Evolutionary conservation across 1,140 invertebrate species (phyloP).

Genomic region (Caenorhabditis tropicalis): DNA sequence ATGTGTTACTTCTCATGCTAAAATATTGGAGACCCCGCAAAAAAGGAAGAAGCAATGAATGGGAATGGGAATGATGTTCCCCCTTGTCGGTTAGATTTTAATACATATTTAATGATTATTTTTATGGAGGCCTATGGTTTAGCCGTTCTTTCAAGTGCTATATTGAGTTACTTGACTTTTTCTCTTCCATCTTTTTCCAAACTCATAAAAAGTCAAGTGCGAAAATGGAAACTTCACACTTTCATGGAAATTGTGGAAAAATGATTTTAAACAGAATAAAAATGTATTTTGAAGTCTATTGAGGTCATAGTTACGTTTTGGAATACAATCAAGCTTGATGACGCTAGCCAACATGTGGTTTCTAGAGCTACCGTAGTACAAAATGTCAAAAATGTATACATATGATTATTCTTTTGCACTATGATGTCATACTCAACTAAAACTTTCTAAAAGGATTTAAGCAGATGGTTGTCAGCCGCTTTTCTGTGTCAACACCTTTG

Average conservation of each 20-base stretch:
- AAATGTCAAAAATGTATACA: too few relatives aligned
- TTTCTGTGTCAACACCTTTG: constrained; percentile 19
- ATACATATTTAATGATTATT: not conserved
- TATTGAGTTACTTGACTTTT: not conserved
- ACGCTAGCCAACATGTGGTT: too few relatives aligned
- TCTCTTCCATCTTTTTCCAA: not conserved
- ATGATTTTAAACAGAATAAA: too few relatives aligned
- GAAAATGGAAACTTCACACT: too few relatives aligned
- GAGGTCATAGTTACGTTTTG: too few relatives aligned
- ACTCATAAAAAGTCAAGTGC: not conserved
- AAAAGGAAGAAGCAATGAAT: not conserved
- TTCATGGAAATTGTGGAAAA: too few relatives aligned
- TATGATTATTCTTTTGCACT: too few relatives aligned
- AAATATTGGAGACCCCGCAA: not conserved
- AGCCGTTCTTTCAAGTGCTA: not conserved
- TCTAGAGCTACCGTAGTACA: too few relatives aligned
- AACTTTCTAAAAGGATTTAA: not conserved
- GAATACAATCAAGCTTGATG: too few relatives aligned
- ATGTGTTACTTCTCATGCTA: constrained; percentile 26
- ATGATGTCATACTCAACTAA: too few relatives aligned
- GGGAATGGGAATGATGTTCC: too few relatives aligned
- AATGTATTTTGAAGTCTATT: too few relatives aligned
- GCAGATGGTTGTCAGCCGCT: not conserved
- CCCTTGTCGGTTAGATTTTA: not conserved
- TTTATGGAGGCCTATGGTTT: not conserved